Evolutionary conservation across 2,888 invertebrate species (phyloP), one percentile per base, ranked within the genome.

Genomic region (Drosophila heteroneura): DNA sequence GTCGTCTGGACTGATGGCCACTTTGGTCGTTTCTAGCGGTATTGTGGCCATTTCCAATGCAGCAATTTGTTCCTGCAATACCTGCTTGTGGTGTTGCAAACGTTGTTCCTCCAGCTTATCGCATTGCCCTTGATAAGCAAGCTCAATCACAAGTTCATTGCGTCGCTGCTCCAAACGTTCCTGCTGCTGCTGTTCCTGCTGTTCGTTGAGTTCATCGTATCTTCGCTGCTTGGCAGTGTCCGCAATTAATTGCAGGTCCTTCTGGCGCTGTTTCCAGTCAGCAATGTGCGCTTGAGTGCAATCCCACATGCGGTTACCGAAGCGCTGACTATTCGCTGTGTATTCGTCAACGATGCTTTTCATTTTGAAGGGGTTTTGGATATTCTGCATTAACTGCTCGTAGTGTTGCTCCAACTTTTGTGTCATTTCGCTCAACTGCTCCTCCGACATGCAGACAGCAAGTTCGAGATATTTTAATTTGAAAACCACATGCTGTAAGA

Each of bases 271-370:
- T 7, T 83, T 67, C 93, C 93, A 94, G 47, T 86, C 87, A 5
- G 89, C 90, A 44, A 93, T 76, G 56, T 92, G 91, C 3, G 82
- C 77, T 39, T 82, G 78, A 1, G 91, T 90, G 60, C 88, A 94
- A 16, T 94, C 76, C 0, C 94, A 92, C 9, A 95, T 95, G 92
- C 94, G 94, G 82, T 94, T 94, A 0, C 94, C 93, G 67, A 94
- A 95, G 0, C 94, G 94, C 54, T 94, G 94, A 67, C 93, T 94
- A 62, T 94, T 94, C 0, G 94, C 94, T 57, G 94, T 94, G 33
- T 93, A 92, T 62, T 94, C 94, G 16, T 94, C 87, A 49, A 95
- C 91, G 6, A 95, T 94, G 82, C 94, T 94, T 26, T 94, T 93
- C 82, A 95, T 94, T 0, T 94, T 94, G 22, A 88, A 94, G 93